phyloP scores from a whole-genome alignment of 2,888 invertebrate genomes.

The Luffia ferchaultella region DNA sequence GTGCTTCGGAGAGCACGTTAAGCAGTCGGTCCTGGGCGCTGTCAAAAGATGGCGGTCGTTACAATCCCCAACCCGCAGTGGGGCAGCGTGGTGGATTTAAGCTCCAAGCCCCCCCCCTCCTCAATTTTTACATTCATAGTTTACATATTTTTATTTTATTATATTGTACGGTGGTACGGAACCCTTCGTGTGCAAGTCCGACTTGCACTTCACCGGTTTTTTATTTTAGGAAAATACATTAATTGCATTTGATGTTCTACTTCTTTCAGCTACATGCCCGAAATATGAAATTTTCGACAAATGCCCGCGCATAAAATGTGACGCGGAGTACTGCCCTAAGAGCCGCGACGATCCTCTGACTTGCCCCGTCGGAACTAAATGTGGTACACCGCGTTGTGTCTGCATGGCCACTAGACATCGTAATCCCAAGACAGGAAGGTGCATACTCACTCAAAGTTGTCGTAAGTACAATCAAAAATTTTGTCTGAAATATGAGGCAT shows the following conservation, averaged over 20 bases:
- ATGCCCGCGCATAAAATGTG: neutral
- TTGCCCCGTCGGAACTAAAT: neutral
- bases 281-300: neutral
- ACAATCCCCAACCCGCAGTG: no score
- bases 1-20: no score
- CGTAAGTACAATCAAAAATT: slow-evolving; percentile 27
- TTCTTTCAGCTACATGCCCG: neutral
- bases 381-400: slow-evolving; percentile 22
- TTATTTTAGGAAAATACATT: no score
- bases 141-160: no score
- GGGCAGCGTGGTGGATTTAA: no score
- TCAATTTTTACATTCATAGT: no score
- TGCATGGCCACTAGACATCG: slow-evolving; percentile 29
- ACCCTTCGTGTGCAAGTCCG: no score
- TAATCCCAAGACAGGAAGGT: slow-evolving; percentile 24
- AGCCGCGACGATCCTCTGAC: slow-evolving; percentile 3
- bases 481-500: slow-evolving; percentile 5
- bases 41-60: no score
- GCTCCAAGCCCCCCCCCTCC: no score
- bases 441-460: slow-evolving; percentile 23
- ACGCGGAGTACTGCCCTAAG: slow-evolving; percentile 25
- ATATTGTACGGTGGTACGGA: no score
- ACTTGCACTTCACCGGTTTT: no score
- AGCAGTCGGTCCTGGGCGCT: no score
- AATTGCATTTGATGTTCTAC: neutral